Evolutionary conservation across 2,797 vertebrate species (phyloP), one percentile per base, ranked within the genome.

Genomic region (Cossypha dichroa): DNA sequence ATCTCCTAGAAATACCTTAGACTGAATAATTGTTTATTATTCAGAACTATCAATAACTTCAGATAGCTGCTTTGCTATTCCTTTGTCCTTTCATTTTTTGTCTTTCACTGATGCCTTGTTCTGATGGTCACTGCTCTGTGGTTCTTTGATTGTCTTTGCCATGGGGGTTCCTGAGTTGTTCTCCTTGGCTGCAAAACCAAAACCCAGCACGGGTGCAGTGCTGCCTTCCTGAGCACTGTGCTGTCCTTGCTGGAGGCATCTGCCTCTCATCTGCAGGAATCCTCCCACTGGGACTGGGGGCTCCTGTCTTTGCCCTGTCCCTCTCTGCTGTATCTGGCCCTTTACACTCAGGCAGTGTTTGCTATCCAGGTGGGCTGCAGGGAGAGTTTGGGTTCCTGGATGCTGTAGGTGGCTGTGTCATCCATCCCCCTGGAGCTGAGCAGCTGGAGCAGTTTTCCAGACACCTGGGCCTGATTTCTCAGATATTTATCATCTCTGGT

Each of bases 231-330:
- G 70, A 80, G 56, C 73, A 3, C 29, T 28, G 14, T 20, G 6
- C 29, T 64, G 34, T 33, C 29, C 49, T 40, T 70, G 31, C 60
- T 83, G 40, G 11, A 17, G 43, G 54, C 45, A 46, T 22, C 43
- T 45, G 43, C 21, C 21, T 43, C 19, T 45, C 8, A 2, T 5
- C 38, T 62, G 36, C 31, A 13, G 5, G 11, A 46, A 15, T 0
- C 1, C 28, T 63, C 15, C 26, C 4, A 0, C 1, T 38, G 51
- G 54, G 38, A 1, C 28, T 33, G 48, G 31, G 29, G 8, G 3
- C 40, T 74, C 48, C 64, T 73, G 43, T 31, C 48, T 52, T 40
- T 88, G 56, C 13, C 31, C 36, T 14, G 3, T 59, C 36, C 19
- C 15, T 51, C 31, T 33, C 2, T 0, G 7, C 7, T 49, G 72